Evolutionary conservation across 2,888 invertebrate genomes (phyloP).

Genomic region (Tipula confusa): DNA sequence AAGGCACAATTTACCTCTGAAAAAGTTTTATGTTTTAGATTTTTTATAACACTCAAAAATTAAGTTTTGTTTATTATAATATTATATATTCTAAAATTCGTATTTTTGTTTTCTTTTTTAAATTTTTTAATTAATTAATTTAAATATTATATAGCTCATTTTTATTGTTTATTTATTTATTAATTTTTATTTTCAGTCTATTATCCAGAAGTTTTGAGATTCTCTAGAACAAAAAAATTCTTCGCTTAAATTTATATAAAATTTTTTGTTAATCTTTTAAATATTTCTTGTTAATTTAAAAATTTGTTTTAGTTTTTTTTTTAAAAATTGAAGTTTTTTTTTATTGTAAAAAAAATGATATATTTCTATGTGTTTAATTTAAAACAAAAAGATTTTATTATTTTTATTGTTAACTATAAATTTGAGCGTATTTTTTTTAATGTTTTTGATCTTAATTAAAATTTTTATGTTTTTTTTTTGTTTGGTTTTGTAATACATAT

Average conservation of each 20-base stretch:
- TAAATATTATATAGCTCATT: constrained; percentile 4
- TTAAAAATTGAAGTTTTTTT: neutral
- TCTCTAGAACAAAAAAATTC: constrained; percentile 43
- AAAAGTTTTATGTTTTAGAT: constrained; percentile 1
- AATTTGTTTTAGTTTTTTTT: constrained; percentile 1
- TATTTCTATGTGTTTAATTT: neutral
- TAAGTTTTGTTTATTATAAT: neutral
- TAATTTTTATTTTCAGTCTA: constrained; percentile 41
- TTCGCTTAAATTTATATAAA: constrained; percentile 12
- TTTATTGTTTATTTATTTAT: neutral
- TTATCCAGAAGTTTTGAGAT: constrained; percentile 44
- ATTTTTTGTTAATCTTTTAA: neutral
- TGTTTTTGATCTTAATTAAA: neutral
- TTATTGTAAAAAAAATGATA: neutral
- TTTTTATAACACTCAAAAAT: neutral
- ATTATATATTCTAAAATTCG: constrained; percentile 14
- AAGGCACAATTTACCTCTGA: constrained; percentile 25
- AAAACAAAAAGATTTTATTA: neutral
- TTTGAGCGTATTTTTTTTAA: constrained; percentile 16
- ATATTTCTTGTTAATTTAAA: neutral
- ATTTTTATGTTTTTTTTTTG: neutral
- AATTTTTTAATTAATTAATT: no score
- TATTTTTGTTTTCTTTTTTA: neutral
- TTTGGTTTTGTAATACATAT: constrained; percentile 26
- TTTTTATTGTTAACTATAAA: neutral